Percentiles rank a stretch among this genome's conserved stretches.
phyloP scores from a whole-genome alignment of 2,797 vertebrate species.

The Anguilla marmorata region DNA sequence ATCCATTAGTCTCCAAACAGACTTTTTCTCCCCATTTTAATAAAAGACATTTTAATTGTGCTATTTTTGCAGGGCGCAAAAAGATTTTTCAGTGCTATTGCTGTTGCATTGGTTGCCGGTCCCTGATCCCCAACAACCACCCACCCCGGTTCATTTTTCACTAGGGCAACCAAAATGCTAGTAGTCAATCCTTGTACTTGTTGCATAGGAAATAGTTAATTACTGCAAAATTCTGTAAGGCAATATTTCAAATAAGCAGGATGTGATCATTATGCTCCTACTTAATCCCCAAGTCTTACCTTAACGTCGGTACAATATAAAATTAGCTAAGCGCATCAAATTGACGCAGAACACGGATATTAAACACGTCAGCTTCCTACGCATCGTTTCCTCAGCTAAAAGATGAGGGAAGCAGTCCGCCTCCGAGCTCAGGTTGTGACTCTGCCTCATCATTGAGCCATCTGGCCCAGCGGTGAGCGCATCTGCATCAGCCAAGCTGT shows the following conservation, averaged over 20 bases:
- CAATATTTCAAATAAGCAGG: not conserved
- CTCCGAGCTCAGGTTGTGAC: not conserved
- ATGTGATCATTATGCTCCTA: not conserved
- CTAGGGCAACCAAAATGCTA: too few relatives aligned
- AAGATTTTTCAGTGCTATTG: too few relatives aligned
- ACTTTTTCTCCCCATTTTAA: too few relatives aligned
- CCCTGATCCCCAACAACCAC: too few relatives aligned
- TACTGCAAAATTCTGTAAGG: not conserved
- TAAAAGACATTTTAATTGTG: too few relatives aligned
- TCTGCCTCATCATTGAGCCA: not conserved
- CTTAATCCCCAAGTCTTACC: not conserved
- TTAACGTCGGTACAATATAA: not conserved
- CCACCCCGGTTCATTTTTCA: too few relatives aligned
- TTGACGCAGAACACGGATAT: not conserved
- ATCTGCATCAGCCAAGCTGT: not conserved
- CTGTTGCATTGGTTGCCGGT: too few relatives aligned
- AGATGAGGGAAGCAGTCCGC: not conserved
- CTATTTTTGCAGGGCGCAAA: too few relatives aligned
- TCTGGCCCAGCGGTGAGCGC: slow-evolving; percentile 8
- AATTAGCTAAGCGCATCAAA: not conserved
- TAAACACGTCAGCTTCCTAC: not conserved
- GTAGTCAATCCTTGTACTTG: not conserved
- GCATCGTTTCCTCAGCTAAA: not conserved
- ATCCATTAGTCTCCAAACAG: too few relatives aligned
- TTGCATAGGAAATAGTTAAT: not conserved